Evolutionary conservation across 1,140 invertebrate species (phyloP), one percentile per base, ranked within the genome.

Genomic region (Lepidurus arcticus): DNA sequence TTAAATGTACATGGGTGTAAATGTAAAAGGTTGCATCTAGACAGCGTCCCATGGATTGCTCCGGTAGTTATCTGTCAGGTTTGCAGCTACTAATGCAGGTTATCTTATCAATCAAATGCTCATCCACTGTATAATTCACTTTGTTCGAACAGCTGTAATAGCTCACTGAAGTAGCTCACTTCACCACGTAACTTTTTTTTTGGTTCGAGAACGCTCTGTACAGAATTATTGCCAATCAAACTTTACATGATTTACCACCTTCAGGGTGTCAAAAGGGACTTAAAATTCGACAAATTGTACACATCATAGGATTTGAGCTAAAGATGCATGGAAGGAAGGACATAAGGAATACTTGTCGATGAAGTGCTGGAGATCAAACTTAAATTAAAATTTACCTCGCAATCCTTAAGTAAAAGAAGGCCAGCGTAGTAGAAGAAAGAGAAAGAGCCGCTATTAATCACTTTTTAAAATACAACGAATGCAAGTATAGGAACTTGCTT

Each of bases 371-470:
- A 65, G 53, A 65, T 65, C 53, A 16, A 65, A 65, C 53, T 65
- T 16, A 65, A 16, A 65, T 65, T 65, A 65, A 65, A 65, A 65
- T 65, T 65, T 65, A 65, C 53, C 53, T 65, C 53, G n/a, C 9
- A 65, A n/a, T 65, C 53, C 53, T 65, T 65, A 65, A 65, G 53
- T 65, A 65, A 65, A 65, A 65, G 53, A 21, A 65, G 53, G 53
- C 53, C 53, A 65, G 53, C 53, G 21, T 65, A 21, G 53, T n/a
- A 21, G 53, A 16, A 9, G 7, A 21, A 21, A 65, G 53, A 13
- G 13, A 65, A 65, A 65, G 16, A 65, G 53, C 6, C 53, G 16
- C 16, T 65, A 65, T 65, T 65, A 65, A 65, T 16, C 21, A 65
- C 53, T 65, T 65, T 6, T 65, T 13, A 65, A 65, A 65, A 16